Conservation (phyloP, 2,888 invertebrate species). For the Philereme transversata region DNA sequence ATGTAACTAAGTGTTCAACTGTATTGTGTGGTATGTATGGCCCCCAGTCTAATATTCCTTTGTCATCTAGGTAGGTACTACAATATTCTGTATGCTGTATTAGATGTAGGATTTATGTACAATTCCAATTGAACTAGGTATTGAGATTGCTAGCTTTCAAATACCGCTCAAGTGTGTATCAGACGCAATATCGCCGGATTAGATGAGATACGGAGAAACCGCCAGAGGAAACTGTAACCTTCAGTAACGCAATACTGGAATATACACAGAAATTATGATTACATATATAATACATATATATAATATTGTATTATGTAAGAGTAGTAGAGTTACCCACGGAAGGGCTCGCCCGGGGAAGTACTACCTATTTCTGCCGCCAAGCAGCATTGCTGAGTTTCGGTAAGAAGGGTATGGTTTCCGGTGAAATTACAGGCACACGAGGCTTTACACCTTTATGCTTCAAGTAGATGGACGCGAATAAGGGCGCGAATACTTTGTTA, state of each 20-base stretch:
- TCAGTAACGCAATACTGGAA: constrained; percentile 5
- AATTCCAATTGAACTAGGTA: constrained; percentile 24
- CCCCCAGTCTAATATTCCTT: constrained; percentile 9
- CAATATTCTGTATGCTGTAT: constrained; percentile 15
- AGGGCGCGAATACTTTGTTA: no score
- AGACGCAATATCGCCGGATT: constrained; percentile 37
- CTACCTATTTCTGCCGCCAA: no score
- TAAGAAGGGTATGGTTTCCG: no score
- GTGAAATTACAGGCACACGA: no score
- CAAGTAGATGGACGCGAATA: no score
- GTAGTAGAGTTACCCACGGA: neutral
- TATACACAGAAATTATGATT: no score
- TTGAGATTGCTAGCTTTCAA: constrained; percentile 21
- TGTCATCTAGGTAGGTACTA: constrained; percentile 3
- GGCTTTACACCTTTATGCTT: no score
- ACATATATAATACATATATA: no score
- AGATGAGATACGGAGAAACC: constrained; percentile 25
- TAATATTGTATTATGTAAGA: neutral
- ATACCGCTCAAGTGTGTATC: constrained; percentile 34
- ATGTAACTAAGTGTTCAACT: no score
- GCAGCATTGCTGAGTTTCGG: no score
- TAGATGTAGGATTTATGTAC: constrained; percentile 18
- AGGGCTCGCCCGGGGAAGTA: no score
- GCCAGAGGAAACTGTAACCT: constrained; percentile 1
- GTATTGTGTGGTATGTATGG: no score